Base-by-base conservation (phyloP, 1,140 invertebrate species). In the Leptinotarsa lineolata region DNA sequence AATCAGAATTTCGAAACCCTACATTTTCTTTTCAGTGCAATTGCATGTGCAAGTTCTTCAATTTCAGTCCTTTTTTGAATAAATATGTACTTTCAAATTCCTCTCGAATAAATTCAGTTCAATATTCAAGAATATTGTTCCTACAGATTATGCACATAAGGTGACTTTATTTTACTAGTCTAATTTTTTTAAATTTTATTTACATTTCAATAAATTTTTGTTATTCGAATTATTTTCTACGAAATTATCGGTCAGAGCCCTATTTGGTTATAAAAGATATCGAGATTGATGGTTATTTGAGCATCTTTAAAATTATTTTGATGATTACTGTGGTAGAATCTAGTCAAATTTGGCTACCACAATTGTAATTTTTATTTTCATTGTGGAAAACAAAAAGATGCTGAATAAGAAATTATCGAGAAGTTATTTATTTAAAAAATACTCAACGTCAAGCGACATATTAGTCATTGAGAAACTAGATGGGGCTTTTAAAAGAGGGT, bases 261-360 rank as follows among this genome's bases (percentile, higher is more conserved):
- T 39, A 39, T 39, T 39, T 39, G 30, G 30, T 39, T 39, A 8
- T 39, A 39, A 39, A 39, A 39, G 11, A 39, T 39, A 39, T 39
- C 30, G 30, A 39, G 30, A 39, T 39, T 11, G 30, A 39, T 6
- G 30, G 30, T 39, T 39, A 39, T 39, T 39, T 39, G 11, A 54
- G 48, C n/a, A 54, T 54, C 48, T 54, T 4, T 54, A 54, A 54
- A 39, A 54, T 54, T 54, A 16, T 54, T n/a, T 54, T 18, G 15
- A 18, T 54, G 48, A 54, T 54, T 54, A 54, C 48, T 18, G 48
- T 54, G 48, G 48, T 54, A 54, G 48, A 54, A 54, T 54, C 48
- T 54, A 54, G 48, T 54, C 48, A 54, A 54, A 54, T 54, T 54
- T 54, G 15, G 48, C 48, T 54, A 54, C 48, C 48, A 54, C 48